These are phyloP conservation scores for Prenolepis imparis DNA, from an alignment of 2,888 invertebrate species.

Conservation along the genomic window DNA sequence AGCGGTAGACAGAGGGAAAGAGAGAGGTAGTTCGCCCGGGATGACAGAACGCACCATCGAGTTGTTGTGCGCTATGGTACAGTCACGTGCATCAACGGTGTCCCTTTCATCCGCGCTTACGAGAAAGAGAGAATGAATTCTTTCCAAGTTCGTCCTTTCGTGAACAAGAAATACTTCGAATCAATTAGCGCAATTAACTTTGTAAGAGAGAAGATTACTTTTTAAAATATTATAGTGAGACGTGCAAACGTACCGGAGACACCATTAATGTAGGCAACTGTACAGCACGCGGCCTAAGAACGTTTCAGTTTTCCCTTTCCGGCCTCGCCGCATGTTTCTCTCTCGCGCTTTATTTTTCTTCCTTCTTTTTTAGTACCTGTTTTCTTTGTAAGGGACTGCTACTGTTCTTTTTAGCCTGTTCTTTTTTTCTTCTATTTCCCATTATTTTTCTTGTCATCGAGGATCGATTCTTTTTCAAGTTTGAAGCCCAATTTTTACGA, in stretches of 20 bases:
- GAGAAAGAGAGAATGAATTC: not conserved
- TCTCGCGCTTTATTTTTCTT: not conserved
- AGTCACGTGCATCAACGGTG: not conserved
- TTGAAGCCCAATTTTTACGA: not conserved
- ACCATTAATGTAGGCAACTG: not conserved
- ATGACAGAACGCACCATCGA: conserved; percentile 76
- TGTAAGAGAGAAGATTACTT: not conserved
- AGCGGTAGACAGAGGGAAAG: conserved; percentile 67
- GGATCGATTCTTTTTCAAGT: not conserved
- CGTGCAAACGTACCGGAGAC: not conserved
- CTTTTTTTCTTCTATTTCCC: not conserved
- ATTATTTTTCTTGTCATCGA: not conserved
- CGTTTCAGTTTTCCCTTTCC: not conserved
- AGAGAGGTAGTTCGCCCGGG: conserved; percentile 70
- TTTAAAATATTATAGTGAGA: not conserved
- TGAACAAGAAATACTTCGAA: not conserved
- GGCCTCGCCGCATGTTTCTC: not conserved
- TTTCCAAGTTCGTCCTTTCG: not conserved
- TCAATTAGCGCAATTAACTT: not conserved
- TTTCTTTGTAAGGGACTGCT: not conserved
- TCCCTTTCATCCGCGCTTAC: not conserved
- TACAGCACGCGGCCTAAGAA: not conserved
- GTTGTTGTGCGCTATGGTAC: conserved; percentile 16
- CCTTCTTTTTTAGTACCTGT: not conserved
- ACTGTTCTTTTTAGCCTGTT: not conserved